Conservation (phyloP, 2,888 invertebrate species). For the Ophioninae sp. region DNA sequence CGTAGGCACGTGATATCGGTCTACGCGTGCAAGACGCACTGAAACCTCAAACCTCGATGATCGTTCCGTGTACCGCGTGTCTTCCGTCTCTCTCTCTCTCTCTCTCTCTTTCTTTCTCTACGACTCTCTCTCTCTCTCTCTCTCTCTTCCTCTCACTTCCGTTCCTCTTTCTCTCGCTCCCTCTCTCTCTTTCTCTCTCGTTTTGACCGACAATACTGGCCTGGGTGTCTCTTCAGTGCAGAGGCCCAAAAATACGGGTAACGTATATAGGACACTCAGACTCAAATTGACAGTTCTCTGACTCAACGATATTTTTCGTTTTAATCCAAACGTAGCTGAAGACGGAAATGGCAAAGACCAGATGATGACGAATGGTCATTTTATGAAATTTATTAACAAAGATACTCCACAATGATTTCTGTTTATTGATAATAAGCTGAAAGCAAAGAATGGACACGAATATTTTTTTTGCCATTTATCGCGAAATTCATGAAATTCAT, state of each 20-base stretch:
- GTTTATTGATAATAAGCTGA: no score
- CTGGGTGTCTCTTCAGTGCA: constrained; percentile 56
- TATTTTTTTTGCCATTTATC: background rate
- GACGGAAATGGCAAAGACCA: background rate
- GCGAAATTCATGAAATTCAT: background rate
- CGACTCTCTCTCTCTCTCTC: no score
- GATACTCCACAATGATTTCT: no score
- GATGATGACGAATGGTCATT: background rate
- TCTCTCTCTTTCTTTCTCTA: background rate
- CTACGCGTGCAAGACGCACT: constrained; percentile 72
- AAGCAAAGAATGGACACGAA: no score
- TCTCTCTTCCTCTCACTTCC: background rate
- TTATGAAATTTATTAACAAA: no score
- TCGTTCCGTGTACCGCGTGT: constrained; percentile 59
- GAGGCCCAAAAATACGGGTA: constrained; percentile 47
- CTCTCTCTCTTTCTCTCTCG: constrained; percentile 23
- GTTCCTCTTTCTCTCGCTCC: constrained; percentile 64
- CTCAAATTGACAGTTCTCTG: constrained; percentile 1
- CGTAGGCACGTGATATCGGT: constrained; percentile 69
- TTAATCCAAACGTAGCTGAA: background rate
- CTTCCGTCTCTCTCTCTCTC: constrained; percentile 19
- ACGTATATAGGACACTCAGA: background rate
- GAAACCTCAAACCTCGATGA: constrained; percentile 71
- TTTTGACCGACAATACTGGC: constrained; percentile 76
- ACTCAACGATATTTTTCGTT: background rate